A percentile compares a stretch with the other conserved stretches of the same genome.
phyloP scores from a whole-genome alignment of 1,140 invertebrate species.

The Tenebrio molitor region DNA sequence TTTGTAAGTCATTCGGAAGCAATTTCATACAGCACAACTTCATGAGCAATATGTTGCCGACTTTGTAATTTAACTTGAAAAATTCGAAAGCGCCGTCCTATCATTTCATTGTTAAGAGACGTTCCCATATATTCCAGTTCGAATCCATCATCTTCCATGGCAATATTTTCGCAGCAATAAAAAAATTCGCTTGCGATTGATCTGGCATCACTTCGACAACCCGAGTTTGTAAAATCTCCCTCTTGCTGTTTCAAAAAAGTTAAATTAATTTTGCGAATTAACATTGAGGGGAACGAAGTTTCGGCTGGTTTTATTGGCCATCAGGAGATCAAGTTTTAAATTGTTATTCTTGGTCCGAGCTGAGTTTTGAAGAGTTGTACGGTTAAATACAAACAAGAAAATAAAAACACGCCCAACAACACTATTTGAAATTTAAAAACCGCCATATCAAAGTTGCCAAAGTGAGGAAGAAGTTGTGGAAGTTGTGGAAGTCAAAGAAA shows the following conservation, averaged over 20 bases:
- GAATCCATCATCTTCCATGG: not conserved
- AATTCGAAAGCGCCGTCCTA: conserved; percentile 21
- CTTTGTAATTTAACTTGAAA: conserved; percentile 45
- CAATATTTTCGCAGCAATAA: conserved; percentile 26
- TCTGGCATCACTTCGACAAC: not conserved
- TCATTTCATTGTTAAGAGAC: conserved; percentile 26
- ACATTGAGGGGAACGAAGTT: not conserved
- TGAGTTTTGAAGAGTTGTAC: not conserved
- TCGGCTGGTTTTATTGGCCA: not conserved
- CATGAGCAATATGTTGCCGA: conserved; percentile 43
- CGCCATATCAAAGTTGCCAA: not conserved
- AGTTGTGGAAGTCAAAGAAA: not conserved
- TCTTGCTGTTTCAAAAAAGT: not conserved
- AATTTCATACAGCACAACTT: conserved; percentile 39
- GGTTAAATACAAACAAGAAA: not conserved
- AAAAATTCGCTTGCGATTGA: conserved; percentile 21
- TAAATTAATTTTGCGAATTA: not conserved
- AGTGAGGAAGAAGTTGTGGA: not conserved
- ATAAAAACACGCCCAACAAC: not conserved
- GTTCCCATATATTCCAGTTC: conserved; percentile 23
- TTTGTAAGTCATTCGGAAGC: conserved; percentile 43
- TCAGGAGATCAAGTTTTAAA: not conserved
- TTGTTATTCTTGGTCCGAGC: not conserved
- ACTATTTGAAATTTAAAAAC: not conserved
- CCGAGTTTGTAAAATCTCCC: too few relatives aligned